Evolutionary conservation across 2,888 invertebrate species (phyloP).

Genomic region (Catocala nupta): DNA sequence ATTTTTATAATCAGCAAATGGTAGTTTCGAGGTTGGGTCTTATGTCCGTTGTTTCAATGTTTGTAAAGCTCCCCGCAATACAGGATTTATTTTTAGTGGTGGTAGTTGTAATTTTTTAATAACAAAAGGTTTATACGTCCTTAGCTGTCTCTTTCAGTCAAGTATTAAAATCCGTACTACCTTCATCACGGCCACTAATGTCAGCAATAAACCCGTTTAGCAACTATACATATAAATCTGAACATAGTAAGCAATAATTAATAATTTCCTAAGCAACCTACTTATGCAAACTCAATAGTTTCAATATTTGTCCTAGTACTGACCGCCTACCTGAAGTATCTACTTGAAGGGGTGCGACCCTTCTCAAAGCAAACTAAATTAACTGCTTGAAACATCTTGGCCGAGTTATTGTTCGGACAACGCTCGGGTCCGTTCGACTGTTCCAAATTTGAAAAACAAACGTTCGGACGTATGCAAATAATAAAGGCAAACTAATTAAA

Average conservation of each 20-base stretch:
- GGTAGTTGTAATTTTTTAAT: too few species aligned
- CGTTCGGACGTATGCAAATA: constrained; percentile 62
- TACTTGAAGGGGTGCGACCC: constrained; percentile 76
- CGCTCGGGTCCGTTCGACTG: constrained; percentile 58
- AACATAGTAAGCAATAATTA: constrained; percentile 52
- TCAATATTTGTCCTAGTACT: constrained; percentile 74
- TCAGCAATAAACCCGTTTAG: constrained; percentile 1
- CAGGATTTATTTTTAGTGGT: too few species aligned
- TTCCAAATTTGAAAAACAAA: constrained; percentile 81
- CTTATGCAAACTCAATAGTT: constrained; percentile 63
- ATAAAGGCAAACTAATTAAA: constrained; percentile 69
- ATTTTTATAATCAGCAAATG: too few species aligned
- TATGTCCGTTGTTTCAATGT: too few species aligned
- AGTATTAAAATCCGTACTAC: neutral
- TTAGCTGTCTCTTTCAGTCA: neutral
- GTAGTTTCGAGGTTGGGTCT: too few species aligned
- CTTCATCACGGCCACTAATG: neutral
- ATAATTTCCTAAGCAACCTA: constrained; percentile 53
- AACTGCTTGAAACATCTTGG: constrained; percentile 85
- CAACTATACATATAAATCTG: constrained; percentile 23
- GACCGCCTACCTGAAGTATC: constrained; percentile 77
- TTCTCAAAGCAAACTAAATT: constrained; percentile 86
- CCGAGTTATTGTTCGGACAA: constrained; percentile 79
- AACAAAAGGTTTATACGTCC: too few species aligned
- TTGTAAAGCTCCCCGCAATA: too few species aligned